Evolutionary conservation across 2,797 vertebrate genomes (phyloP), one percentile per base, ranked within the genome.

Genomic region (Oreochromis grahami): DNA sequence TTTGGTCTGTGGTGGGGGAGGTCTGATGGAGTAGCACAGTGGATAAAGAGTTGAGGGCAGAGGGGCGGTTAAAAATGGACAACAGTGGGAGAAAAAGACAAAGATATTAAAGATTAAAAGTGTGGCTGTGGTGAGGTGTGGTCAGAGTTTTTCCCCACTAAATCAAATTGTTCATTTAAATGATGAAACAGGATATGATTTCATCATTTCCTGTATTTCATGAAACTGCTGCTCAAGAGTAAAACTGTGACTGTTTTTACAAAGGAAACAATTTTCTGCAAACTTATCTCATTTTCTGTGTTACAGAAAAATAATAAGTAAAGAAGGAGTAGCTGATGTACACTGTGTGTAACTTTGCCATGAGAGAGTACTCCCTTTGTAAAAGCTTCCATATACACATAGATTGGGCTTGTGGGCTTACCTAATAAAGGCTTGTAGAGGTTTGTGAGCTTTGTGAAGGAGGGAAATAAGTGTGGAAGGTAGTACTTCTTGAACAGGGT

Each of bases 401-500:
- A 3, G 8, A 74, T 58, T 74, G 6, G 29, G 11, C 32, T 10
- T 65, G 29, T 50, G 48, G 79, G 90, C 96, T 97, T 95, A 99
- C 99, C 99, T 88, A 99, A 96, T 90, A 98, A 97, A 92, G 99
- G 99, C 91, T 99, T 99, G 96, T 99, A 99, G 91, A 99, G 96
- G 93, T 99, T 99, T 89, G 98, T 99, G 88, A 98, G 95, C 93
- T 99, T 99, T 84, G 98, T 98, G 95, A 99, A 99, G 58, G 98
- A 97, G 32, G 98, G 98, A 92, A 99, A 99, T 15, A 99, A 94
- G 92, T 99, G 98, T 86, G 97, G 98, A 94, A 99, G 97, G 92
- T 99, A 99, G 96, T 98, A 99, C 94, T 99, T 99, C 95, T 98
- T 98, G 95, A 99, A 99, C 77, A 99, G 96, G 41, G 97, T 97